Evolutionary conservation across 2,113 vertebrate species (phyloP), one percentile per base, ranked within the genome.

Genomic region (Alosa alosa): DNA sequence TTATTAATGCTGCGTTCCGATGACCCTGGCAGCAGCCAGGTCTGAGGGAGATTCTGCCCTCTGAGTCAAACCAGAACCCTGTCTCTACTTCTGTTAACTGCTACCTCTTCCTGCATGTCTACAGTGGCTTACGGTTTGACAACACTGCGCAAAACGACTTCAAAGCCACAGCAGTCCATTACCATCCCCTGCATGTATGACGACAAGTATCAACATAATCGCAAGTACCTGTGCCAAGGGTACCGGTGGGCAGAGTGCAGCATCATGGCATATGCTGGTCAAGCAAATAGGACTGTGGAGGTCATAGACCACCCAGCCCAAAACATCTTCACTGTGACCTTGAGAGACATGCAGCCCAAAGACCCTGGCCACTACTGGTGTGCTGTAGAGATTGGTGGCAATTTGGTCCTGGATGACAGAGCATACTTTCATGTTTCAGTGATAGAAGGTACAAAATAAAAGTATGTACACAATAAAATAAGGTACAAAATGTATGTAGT

Each of bases 291-390:
- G 13, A 11, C 0, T 31, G 60, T 45, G 72, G 39, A 50, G 20
- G 68, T 89, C 20, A 88, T 45, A 50, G 86, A 91, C 84, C 3
- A 85, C 78, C 84, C 83, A 68, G 20, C 2, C 15, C 84, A 86
- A 47, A 86, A 84, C 83, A n/a, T 88, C 44, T 89, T 91, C 55
- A 89, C 86, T 36, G 90, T 91, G 47, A 60, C 84, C 13, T 64
- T 88, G 82, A 50, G 85, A 45, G 39, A 57, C 13, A 72, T 83
- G 64, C 4, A 60, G 39, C 39, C 1, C 4, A 41, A 13, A 18
- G 47, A 85, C 5, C 41, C 44, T 87, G 86, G 81, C 57, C 22
- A 6, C 3, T 86, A 84, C 20, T 87, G 84, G 84, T 90, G 86
- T 50, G 86, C 50, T 31, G 39, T 86, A 17, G 39, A 55, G 85